These are phyloP conservation scores for Heliconius congener DNA, from an alignment of 1,140 invertebrate species.

Conservation along the genomic window DNA sequence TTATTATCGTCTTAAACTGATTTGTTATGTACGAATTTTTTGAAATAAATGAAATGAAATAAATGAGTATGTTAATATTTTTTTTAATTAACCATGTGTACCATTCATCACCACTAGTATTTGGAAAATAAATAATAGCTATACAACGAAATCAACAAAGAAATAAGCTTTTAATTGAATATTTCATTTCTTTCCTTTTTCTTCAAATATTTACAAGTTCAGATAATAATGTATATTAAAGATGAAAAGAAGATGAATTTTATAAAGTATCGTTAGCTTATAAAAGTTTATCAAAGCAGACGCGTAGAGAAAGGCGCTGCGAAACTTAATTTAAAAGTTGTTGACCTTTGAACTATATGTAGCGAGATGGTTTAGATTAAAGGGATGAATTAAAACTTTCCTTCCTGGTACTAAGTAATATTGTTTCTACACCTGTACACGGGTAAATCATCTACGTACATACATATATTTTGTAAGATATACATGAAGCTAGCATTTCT, in stretches of 20 bases:
- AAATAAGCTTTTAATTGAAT: neutral
- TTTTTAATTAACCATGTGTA: no score
- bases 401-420: neutral
- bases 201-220: neutral
- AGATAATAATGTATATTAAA: neutral
- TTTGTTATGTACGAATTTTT: no score
- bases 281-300: neutral
- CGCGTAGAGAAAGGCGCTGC: neutral
- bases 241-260: neutral
- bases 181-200: neutral
- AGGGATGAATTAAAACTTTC: neutral
- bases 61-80: no score
- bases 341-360: neutral
- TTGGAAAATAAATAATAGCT: no score
- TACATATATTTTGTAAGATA: no score
- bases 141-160: neutral
- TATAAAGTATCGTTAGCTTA: neutral
- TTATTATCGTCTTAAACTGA: no score
- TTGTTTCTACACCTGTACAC: neutral
- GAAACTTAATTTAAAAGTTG: slow-evolving; percentile 7
- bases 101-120: no score
- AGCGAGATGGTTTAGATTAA: slow-evolving; percentile 1
- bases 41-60: no score
- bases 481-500: no score
- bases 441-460: no score